Percentiles rank a stretch among this genome's conserved stretches.
phyloP scores from a whole-genome alignment of 1,140 invertebrate species.

The Heliconius eleuchia region DNA sequence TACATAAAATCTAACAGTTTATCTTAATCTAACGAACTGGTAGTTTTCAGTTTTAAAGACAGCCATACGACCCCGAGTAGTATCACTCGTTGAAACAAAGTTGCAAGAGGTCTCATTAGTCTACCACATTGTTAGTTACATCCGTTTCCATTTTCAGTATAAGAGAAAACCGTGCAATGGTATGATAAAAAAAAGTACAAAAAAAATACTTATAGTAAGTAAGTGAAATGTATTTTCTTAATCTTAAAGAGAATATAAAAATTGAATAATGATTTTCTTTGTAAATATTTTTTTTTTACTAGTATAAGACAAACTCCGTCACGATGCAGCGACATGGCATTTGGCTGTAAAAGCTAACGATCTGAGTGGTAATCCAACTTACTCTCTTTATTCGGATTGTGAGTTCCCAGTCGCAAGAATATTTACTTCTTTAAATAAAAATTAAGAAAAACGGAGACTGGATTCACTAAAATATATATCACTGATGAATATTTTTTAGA shows the following conservation, averaged over 20 bases:
- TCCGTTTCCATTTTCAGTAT: conserved; percentile 1
- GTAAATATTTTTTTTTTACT: background rate
- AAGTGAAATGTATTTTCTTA: background rate
- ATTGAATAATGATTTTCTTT: background rate
- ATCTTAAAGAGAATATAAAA: background rate
- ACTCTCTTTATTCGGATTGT: too few relatives aligned
- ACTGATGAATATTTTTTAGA: background rate
- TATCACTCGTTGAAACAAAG: background rate
- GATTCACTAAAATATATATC: background rate
- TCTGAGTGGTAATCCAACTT: too few relatives aligned
- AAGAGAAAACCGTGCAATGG: background rate
- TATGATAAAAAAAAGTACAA: background rate
- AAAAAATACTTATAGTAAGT: background rate
- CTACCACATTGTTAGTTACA: background rate
- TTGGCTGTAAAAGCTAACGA: too few relatives aligned
- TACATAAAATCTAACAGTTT: background rate
- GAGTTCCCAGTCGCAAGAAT: too few relatives aligned
- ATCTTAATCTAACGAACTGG: background rate
- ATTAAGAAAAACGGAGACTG: background rate
- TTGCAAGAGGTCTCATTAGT: background rate
- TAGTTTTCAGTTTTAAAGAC: background rate
- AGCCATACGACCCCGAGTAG: background rate
- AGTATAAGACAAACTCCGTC: too few relatives aligned
- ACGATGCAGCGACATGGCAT: too few relatives aligned
- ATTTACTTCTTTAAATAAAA: background rate